Percentiles rank a stretch among this genome's conserved stretches.
These are phyloP conservation scores for Drosophila pseudoobscura DNA, from an alignment of 1,140 invertebrate genomes.

Conservation along the genomic window DNA sequence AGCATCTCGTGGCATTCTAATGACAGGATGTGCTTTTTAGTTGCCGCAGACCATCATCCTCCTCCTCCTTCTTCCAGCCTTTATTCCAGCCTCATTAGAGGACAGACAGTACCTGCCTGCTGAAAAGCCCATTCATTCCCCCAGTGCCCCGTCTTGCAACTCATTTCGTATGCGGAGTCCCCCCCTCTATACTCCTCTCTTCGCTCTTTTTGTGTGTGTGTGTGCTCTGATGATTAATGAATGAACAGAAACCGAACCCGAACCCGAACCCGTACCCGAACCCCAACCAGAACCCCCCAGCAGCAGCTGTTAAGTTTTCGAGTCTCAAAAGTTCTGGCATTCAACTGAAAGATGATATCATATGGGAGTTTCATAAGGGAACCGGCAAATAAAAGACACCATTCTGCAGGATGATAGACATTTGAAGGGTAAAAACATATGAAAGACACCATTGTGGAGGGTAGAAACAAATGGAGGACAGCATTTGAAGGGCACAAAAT, in stretches of 20 bases:
- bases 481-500: too few relatives aligned
- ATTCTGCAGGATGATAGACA: constrained; percentile 9
- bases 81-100: constrained; percentile 14
- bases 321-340: constrained; percentile 28
- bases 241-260: constrained; percentile 16
- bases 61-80: constrained; percentile 1
- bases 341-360: constrained; percentile 47
- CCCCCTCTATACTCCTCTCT: too few relatives aligned
- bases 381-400: constrained; percentile 1
- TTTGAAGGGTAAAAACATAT: not conserved
- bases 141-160: too few relatives aligned
- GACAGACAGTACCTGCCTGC: constrained; percentile 38
- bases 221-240: constrained; percentile 45
- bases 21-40: constrained; percentile 59
- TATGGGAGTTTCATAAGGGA: constrained; percentile 3
- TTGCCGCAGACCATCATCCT: constrained; percentile 40
- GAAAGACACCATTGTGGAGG: too few relatives aligned
- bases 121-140: too few relatives aligned
- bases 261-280: constrained; percentile 15
- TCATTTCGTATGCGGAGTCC: too few relatives aligned
- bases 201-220: too few relatives aligned
- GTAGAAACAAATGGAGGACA: too few relatives aligned
- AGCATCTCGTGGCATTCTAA: constrained; percentile 24
- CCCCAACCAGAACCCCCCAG: constrained; percentile 8
- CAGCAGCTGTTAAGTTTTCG: constrained; percentile 29